Evolutionary conservation across 2,888 invertebrate genomes (phyloP), one percentile per base, ranked within the genome.

Genomic region (Stictocephala bisonia): DNA sequence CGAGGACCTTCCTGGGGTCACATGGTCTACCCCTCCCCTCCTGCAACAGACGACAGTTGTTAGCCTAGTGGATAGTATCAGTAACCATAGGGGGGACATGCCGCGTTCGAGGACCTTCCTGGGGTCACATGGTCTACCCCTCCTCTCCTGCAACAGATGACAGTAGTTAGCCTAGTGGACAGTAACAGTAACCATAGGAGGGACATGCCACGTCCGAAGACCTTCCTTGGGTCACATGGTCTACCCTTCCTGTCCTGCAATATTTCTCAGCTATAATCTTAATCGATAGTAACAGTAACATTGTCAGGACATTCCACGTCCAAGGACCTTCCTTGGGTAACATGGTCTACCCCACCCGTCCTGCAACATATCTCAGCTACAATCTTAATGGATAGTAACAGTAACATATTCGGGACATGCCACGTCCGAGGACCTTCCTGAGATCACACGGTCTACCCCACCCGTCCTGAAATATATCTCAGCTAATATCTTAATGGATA

Each of bases 61-160:
- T n/a, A n/a, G n/a, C n/a, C 41, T 26, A 11, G 27, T 2, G 27
- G 2, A 27, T 24, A 64, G 22, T 64, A 27, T 20, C 70, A 58
- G 70, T 27, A 22, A 18, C 70, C 73, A 73, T 73, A 73, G 53
- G 70, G 73, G 64, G 73, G 70, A 44, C 73, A 73, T 73, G 60
- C 51, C 64, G 73, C 69, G 40, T 35, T 40, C 27, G 40, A 22
- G 26, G n/a, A n/a, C 15, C 6, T 40, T 26, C 3, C 22, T 18
- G 4, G 41, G 35, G 40, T 64, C 64, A 64, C 64, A 64, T 64
- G 64, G 56, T n/a, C n/a, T n/a, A n/a, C n/a, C n/a, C n/a, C n/a
- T n/a, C n/a, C n/a, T n/a, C n/a, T n/a, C n/a, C n/a, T n/a, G n/a
- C n/a, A n/a, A n/a, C n/a, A n/a, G n/a, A n/a, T n/a, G n/a, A n/a